These are phyloP conservation scores for Trypoxylon attenuatum DNA, from an alignment of 2,888 invertebrate species.

Conservation along the genomic window DNA sequence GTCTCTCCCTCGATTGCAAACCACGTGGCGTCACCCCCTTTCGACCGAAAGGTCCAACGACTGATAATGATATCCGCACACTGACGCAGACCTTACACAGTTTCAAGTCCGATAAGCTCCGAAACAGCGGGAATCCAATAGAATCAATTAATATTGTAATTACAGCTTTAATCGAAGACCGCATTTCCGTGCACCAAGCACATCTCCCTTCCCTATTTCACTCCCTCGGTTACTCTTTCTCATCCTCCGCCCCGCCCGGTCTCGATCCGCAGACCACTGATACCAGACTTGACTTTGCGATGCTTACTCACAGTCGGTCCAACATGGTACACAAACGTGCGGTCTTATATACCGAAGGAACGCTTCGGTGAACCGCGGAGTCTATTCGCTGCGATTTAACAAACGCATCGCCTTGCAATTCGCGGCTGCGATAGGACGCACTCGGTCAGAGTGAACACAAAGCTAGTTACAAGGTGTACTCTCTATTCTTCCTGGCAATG, in stretches of 20 bases:
- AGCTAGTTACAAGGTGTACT: not conserved
- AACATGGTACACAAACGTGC: too few species aligned
- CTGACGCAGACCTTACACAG: slow-evolving; percentile 17
- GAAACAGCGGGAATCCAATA: slow-evolving; percentile 17
- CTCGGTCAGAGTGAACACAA: too few species aligned
- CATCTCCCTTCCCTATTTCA: not conserved
- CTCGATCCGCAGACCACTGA: too few species aligned
- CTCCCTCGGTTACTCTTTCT: too few species aligned
- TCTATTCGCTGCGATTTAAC: too few species aligned
- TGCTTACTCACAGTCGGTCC: too few species aligned
- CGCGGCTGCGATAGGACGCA: too few species aligned
- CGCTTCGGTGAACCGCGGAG: too few species aligned
- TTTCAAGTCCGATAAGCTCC: slow-evolving; percentile 19
- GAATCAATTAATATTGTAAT: slow-evolving; percentile 38
- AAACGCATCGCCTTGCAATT: too few species aligned
- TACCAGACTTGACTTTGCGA: not conserved
- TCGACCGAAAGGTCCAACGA: slow-evolving; percentile 6
- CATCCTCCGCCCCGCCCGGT: not conserved
- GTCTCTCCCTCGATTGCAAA: slow-evolving; percentile 19
- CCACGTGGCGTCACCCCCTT: slow-evolving; percentile 1
- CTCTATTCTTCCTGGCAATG: not conserved
- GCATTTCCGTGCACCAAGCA: slow-evolving; percentile 1
- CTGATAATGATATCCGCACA: slow-evolving; percentile 34
- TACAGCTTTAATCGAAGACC: slow-evolving; percentile 27
- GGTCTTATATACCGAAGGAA: too few species aligned